A percentile compares a stretch with the other conserved stretches of the same genome.
phyloP scores from a whole-genome alignment of 2,888 invertebrate species.

The Carabus problematicus region DNA sequence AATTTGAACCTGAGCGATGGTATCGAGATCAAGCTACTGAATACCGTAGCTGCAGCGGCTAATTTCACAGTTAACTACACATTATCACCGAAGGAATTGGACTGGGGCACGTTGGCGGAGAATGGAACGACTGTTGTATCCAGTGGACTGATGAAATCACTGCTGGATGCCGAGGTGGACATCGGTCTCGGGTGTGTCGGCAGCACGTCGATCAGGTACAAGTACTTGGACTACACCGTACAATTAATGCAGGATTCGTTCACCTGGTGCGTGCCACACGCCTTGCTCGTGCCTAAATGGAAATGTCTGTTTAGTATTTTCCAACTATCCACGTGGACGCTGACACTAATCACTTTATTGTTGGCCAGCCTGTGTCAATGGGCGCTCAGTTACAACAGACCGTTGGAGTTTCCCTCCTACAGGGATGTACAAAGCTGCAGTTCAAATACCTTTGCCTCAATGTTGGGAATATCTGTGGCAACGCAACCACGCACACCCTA shows the following conservation, averaged over 20 bases:
- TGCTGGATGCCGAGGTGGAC: constrained; percentile 50
- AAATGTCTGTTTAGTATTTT: constrained; percentile 33
- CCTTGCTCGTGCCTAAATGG: constrained; percentile 49
- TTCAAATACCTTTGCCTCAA: constrained; percentile 45
- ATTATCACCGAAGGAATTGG: constrained; percentile 43
- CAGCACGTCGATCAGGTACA: constrained; percentile 49
- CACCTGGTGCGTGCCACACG: constrained; percentile 55
- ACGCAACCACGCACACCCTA: constrained; percentile 47
- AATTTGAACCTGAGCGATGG: constrained; percentile 45
- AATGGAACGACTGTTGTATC: constrained; percentile 9
- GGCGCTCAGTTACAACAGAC: constrained; percentile 23
- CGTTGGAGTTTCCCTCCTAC: constrained; percentile 40
- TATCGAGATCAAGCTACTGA: constrained; percentile 47
- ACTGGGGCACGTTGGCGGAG: constrained; percentile 46
- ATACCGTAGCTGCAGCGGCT: constrained; percentile 47
- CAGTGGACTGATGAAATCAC: constrained; percentile 49
- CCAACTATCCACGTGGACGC: constrained; percentile 20
- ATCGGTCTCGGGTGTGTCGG: constrained; percentile 54
- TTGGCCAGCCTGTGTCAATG: constrained; percentile 37
- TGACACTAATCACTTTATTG: constrained; percentile 31
- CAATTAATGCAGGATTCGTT: constrained; percentile 53
- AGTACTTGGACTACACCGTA: constrained; percentile 51
- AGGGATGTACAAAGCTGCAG: constrained; percentile 38
- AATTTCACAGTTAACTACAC: constrained; percentile 49
- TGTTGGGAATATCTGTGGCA: constrained; percentile 47